These are phyloP conservation scores for Monochamus alternatus DNA, from an alignment of 2,888 invertebrate species.

Conservation along the genomic window DNA sequence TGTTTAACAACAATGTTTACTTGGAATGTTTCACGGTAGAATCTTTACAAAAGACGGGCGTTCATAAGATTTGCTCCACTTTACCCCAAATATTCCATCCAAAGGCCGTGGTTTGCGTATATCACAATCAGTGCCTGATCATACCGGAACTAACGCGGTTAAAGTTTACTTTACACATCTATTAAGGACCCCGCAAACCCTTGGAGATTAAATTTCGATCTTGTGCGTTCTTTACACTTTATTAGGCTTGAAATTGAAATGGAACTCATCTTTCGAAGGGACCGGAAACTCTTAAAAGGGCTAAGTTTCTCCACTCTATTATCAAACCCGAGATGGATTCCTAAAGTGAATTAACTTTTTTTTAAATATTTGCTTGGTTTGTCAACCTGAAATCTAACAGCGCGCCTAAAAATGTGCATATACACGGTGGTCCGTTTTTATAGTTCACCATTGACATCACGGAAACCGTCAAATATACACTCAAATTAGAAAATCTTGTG, in stretches of 20 bases:
- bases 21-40: too few species aligned
- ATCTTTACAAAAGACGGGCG: background rate
- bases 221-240: conserved; percentile 28
- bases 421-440: too few species aligned
- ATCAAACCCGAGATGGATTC: background rate
- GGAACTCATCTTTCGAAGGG: conserved; percentile 16
- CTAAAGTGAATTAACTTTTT: too few species aligned
- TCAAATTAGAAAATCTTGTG: too few species aligned
- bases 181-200: conserved; percentile 22
- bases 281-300: conserved; percentile 23
- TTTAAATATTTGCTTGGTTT: too few species aligned
- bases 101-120: background rate
- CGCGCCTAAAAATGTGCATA: too few species aligned
- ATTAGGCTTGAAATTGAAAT: conserved; percentile 37
- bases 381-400: too few species aligned
- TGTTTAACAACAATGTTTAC: too few species aligned
- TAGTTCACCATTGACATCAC: too few species aligned
- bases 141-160: conserved; percentile 28
- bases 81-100: background rate
- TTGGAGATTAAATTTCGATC: conserved; percentile 35
- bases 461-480: too few species aligned
- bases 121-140: conserved; percentile 26
- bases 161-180: conserved; percentile 32
- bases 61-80: background rate
- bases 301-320: conserved; percentile 20